Evolutionary conservation across 2,888 invertebrate genomes (phyloP).

Genomic region (Spodoptera picta): DNA sequence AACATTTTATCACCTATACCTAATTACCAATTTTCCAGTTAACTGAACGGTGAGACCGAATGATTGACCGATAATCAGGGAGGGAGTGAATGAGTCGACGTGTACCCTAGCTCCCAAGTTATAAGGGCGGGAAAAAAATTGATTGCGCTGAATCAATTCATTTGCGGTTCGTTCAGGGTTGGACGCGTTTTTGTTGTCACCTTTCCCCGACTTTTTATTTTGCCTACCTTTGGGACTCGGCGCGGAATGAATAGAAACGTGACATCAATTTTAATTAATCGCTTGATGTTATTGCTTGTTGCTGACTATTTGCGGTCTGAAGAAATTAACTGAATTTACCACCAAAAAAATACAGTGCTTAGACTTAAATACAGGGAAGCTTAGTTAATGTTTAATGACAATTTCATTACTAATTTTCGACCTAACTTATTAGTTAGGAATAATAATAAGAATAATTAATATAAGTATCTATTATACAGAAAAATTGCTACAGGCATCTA

Average conservation of each 20-base stretch:
- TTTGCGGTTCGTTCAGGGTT: conserved; percentile 69
- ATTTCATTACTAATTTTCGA: too few species aligned
- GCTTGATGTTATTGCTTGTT: conserved; percentile 36
- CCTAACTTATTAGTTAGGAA: too few species aligned
- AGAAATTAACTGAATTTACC: conserved; percentile 13
- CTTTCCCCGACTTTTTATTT: conserved; percentile 70
- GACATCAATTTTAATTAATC: conserved; percentile 71
- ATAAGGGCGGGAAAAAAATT: conserved; percentile 76
- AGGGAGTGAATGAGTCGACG: conserved; percentile 75
- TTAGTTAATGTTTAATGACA: too few species aligned
- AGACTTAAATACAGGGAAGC: too few species aligned
- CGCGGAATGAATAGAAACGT: conserved; percentile 37
- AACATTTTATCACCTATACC: conserved; percentile 79
- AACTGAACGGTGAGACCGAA: conserved; percentile 84
- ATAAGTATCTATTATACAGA: too few species aligned
- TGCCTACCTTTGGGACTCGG: conserved; percentile 37
- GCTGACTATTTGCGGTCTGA: too few species aligned
- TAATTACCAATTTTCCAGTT: conserved; percentile 88
- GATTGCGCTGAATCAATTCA: conserved; percentile 84
- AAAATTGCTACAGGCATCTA: background rate
- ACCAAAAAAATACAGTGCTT: too few species aligned
- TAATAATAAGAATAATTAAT: too few species aligned
- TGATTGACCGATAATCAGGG: conserved; percentile 86
- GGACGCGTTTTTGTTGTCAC: conserved; percentile 78
- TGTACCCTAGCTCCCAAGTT: conserved; percentile 37